These are phyloP conservation scores for Rhincodon typus DNA, from an alignment of 2,797 vertebrate genomes.

Conservation along the genomic window DNA sequence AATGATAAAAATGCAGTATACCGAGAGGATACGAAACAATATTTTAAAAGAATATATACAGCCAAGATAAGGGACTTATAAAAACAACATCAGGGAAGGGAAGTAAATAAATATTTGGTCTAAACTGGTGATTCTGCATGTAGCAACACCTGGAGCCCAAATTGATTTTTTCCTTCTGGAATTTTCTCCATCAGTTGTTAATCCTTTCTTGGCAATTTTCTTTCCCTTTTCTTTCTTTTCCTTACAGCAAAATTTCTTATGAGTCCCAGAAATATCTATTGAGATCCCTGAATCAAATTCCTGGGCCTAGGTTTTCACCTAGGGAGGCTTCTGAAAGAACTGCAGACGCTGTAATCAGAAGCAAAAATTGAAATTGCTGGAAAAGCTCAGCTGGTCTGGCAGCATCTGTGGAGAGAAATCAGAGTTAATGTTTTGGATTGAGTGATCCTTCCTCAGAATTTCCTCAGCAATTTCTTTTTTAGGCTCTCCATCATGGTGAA, in stretches of 20 bases:
- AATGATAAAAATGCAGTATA: not conserved
- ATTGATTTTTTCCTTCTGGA: not conserved
- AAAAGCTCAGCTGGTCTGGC: no score
- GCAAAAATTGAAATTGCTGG: no score
- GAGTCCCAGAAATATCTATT: not conserved
- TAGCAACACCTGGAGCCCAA: not conserved
- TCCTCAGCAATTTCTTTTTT: no score
- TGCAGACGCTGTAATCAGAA: no score
- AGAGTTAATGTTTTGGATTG: no score
- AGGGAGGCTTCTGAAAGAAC: no score
- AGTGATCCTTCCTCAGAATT: no score
- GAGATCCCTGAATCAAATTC: not conserved
- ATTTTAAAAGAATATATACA: not conserved
- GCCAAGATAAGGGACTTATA: not conserved
- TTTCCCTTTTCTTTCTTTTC: not conserved
- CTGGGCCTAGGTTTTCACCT: no score
- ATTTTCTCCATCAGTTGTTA: not conserved
- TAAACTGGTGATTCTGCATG: no score
- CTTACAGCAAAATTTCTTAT: not conserved
- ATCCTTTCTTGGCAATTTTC: not conserved
- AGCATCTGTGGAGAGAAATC: no score
- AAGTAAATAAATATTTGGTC: not conserved
- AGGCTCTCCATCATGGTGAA: no score
- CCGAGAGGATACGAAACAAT: not conserved
- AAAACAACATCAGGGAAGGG: not conserved